phyloP scores from a whole-genome alignment of 2,113 vertebrate genomes.

The Ptilonorhynchus violaceus region DNA sequence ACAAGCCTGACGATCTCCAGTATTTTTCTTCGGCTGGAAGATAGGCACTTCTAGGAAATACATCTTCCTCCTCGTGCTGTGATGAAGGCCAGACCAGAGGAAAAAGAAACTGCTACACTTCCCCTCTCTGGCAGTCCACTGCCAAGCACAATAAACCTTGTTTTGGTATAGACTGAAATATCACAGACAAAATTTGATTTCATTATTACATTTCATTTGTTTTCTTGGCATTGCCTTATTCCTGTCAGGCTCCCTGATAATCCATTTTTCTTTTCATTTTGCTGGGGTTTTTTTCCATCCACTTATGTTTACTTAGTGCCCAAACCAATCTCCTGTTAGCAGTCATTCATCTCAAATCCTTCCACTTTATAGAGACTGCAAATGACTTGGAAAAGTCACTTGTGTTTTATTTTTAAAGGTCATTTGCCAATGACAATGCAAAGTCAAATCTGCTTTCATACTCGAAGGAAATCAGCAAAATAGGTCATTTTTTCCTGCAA shows the following conservation, averaged over 20 bases:
- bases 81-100: not conserved
- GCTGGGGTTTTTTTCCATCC: not conserved
- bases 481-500: not conserved
- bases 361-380: constrained; percentile 29
- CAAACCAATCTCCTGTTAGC: constrained; percentile 51
- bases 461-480: not conserved
- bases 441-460: constrained; percentile 18
- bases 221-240: constrained; percentile 59
- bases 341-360: constrained; percentile 49
- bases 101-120: not conserved
- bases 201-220: constrained; percentile 58
- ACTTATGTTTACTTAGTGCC: constrained; percentile 40
- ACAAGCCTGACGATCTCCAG: not conserved
- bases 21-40: not conserved
- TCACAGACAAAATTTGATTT: constrained; percentile 34
- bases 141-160: constrained; percentile 24
- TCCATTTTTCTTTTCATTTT: constrained; percentile 66
- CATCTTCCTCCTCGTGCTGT: not conserved
- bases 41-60: not conserved
- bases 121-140: not conserved
- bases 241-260: constrained; percentile 58
- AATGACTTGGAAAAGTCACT: constrained; percentile 52
- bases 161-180: constrained; percentile 13
- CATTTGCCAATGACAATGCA: constrained; percentile 32
- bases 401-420: constrained; percentile 52